phyloP scores from a whole-genome alignment of 2,888 invertebrate genomes.

The Pyrrhosoma nymphula region DNA sequence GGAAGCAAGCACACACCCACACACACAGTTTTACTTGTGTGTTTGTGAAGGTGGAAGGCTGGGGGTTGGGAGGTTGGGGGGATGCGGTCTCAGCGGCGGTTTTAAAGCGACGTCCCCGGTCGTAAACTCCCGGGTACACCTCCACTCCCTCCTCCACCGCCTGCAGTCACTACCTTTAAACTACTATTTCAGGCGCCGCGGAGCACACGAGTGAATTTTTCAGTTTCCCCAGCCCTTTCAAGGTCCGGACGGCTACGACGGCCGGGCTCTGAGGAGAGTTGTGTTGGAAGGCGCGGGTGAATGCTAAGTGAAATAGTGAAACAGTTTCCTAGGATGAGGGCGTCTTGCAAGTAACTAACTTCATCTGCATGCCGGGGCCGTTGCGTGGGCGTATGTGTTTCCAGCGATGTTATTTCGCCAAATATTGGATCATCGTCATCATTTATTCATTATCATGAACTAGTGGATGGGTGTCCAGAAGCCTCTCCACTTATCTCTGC shows the following conservation, averaged over 20 bases:
- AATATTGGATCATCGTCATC: background rate
- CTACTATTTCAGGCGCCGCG: conserved; percentile 1
- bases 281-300: background rate
- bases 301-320: background rate
- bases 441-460: background rate
- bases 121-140: background rate
- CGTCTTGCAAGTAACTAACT: background rate
- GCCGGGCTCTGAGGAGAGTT: background rate
- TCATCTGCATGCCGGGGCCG: background rate
- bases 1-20: background rate
- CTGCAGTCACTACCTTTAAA: background rate
- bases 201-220: background rate
- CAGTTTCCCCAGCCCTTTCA: background rate
- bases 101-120: background rate
- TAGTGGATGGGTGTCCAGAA: background rate
- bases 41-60: too few species aligned
- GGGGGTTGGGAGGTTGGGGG: background rate
- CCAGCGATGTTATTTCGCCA: background rate
- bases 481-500: too few species aligned
- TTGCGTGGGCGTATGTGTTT: background rate
- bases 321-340: background rate
- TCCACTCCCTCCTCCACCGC: background rate
- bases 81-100: background rate
- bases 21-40: too few species aligned
- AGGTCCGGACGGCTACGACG: background rate